Evolutionary conservation across 1,140 invertebrate species (phyloP), one percentile per base, ranked within the genome.

Genomic region (Paracyclopina nana): DNA sequence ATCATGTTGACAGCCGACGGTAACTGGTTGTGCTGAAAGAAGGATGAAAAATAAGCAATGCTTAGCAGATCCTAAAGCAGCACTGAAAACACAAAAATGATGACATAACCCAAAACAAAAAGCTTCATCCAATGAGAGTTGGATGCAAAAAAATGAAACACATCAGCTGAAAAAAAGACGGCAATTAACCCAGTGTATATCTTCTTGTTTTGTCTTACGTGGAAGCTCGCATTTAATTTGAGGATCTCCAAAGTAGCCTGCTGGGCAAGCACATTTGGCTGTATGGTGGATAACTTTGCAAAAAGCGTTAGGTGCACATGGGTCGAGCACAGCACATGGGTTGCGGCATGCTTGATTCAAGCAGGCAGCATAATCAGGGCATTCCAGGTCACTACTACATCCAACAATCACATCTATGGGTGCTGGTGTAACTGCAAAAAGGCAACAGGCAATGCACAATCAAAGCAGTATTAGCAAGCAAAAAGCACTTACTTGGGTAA

Each of bases 271-370:
- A 61, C 84, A 88, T 18, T 74, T 64, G 6, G 74, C 73, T 25
- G 46, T 28, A n/a, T 29, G 20, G 24, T 48, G 22, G 8, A 22
- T 48, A 8, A 26, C 46, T 46, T 77, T 69, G 61, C 86, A 91
- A 51, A 77, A 73, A 2, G 84, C 80, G 59, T 86, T 85, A 22
- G 70, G 65, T 5, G 82, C 82, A 59, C 85, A 90, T 34, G 55
- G 55, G 27, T 54, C 57, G 62, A 45, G 74, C 71, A 59, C 68
- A 16, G 62, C 59, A 59, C 85, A 90, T n/a, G 84, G 82, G 62
- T 81, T 74, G 38, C 72, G 66, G 57, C 85, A 90, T 9, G 67
- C 69, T 2, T 70, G 60, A 57, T 83, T 81, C 6, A 86, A 75
- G 59, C 84, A 90, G 20, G 77, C 80, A 8, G 77, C 63, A 53